These are phyloP conservation scores for Proales similis DNA, from an alignment of 1,140 invertebrate genomes.

Conservation along the genomic window DNA sequence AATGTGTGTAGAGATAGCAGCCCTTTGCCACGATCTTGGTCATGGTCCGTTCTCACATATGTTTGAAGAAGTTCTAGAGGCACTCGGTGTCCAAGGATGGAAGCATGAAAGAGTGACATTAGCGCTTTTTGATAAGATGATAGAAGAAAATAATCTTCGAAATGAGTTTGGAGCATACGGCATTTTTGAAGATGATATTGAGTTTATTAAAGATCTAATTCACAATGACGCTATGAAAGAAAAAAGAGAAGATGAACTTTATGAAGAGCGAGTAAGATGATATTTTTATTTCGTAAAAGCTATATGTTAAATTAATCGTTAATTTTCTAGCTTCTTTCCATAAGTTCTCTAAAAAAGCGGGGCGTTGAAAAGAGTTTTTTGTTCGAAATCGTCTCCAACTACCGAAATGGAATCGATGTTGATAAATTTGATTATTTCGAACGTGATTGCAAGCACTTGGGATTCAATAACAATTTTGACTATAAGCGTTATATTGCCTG, in stretches of 20 bases:
- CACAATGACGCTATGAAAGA: neutral
- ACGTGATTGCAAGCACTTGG: conserved; percentile 58
- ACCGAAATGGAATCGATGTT: conserved; percentile 61
- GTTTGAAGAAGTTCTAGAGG: conserved; percentile 54
- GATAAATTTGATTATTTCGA: conserved; percentile 67
- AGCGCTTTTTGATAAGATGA: conserved; percentile 54
- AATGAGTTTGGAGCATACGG: conserved; percentile 43
- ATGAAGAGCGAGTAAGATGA: neutral
- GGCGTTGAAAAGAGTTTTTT: neutral
- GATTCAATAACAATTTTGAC: conserved; percentile 55
- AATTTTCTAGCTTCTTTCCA: neutral
- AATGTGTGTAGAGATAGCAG: conserved; percentile 60
- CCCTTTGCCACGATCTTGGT: conserved; percentile 63
- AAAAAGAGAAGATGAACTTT: neutral
- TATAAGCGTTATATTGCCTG: conserved; percentile 51
- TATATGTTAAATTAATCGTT: neutral
- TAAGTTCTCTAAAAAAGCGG: neutral
- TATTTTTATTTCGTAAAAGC: neutral
- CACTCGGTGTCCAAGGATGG: conserved; percentile 37
- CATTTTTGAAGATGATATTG: conserved; percentile 43
- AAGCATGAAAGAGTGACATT: conserved; percentile 56
- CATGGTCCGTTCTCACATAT: conserved; percentile 61
- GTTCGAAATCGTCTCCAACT: conserved; percentile 61
- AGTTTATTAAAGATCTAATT: conserved; percentile 56
- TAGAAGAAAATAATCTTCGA: conserved; percentile 45